Conservation (phyloP, 2,888 invertebrate genomes). For the Pristionchus mayeri region DNA sequence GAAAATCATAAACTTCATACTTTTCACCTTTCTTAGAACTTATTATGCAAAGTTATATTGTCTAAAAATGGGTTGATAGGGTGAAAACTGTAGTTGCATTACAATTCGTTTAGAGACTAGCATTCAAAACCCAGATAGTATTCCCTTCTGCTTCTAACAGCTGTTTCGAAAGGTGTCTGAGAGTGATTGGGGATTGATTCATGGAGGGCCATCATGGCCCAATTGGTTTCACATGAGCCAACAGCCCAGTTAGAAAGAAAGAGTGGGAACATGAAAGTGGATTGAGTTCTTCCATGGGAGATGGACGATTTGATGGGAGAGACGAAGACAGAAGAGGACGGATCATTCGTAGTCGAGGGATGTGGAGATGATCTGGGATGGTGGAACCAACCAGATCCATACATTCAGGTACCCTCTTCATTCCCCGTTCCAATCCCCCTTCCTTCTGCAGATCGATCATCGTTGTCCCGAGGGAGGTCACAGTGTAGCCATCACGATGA, state of each 20-base stretch:
- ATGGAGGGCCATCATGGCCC: background rate
- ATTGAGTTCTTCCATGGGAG: slow-evolving; percentile 45
- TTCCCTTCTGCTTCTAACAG: background rate
- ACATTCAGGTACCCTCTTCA: slow-evolving; percentile 40
- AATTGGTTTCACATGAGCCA: background rate
- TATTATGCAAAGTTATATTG: too few species aligned
- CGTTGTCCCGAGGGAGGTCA: slow-evolving; percentile 45
- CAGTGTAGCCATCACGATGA: slow-evolving; percentile 34
- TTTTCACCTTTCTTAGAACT: too few species aligned
- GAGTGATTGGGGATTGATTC: background rate
- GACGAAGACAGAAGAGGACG: slow-evolving; percentile 6
- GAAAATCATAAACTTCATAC: too few species aligned
- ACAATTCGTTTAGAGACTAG: too few species aligned
- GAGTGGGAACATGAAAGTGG: background rate
- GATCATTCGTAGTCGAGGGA: slow-evolving; percentile 28
- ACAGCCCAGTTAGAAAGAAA: background rate
- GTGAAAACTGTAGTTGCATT: background rate
- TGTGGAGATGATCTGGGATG: slow-evolving; percentile 47
- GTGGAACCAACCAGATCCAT: slow-evolving; percentile 43
- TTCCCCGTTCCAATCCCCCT: background rate
- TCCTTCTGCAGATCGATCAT: background rate
- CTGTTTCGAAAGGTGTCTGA: background rate
- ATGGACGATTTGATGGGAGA: slow-evolving; percentile 45
- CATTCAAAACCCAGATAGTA: too few species aligned
- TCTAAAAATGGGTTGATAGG: background rate